Percentiles rank a stretch among this genome's conserved stretches.
Conservation (phyloP, 2,113 vertebrate genomes). For the Calidris pygmaea region DNA sequence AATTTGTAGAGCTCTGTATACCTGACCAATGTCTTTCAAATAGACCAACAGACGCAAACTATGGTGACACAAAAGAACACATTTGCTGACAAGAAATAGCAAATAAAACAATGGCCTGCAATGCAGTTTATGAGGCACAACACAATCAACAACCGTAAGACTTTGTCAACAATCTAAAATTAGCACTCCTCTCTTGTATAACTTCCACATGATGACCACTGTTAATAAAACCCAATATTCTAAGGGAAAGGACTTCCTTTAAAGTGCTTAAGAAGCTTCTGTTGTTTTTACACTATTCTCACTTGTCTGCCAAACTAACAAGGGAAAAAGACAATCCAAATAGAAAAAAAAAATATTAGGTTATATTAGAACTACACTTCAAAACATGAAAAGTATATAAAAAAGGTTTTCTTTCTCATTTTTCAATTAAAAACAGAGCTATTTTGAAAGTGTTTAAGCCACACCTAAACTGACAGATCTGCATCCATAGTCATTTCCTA, state of each 20-base stretch:
- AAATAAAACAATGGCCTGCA: background rate
- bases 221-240: background rate
- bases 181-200: background rate
- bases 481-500: background rate
- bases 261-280: background rate
- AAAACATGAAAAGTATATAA: background rate
- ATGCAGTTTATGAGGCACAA: background rate
- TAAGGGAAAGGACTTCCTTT: background rate
- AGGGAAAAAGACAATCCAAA: background rate
- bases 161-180: background rate
- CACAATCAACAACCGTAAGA: background rate
- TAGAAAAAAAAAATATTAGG: background rate
- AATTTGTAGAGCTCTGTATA: background rate
- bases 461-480: background rate
- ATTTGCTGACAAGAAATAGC: background rate
- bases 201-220: background rate
- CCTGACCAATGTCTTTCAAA: background rate
- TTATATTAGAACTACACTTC: background rate
- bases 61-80: background rate
- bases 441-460: background rate
- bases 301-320: background rate
- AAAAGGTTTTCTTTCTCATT: background rate
- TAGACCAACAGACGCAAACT: background rate
- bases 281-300: background rate
- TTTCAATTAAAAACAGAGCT: background rate